Evolutionary conservation across 1,140 invertebrate genomes (phyloP), one percentile per base, ranked within the genome.

Genomic region (Scaptomyza hsui): DNA sequence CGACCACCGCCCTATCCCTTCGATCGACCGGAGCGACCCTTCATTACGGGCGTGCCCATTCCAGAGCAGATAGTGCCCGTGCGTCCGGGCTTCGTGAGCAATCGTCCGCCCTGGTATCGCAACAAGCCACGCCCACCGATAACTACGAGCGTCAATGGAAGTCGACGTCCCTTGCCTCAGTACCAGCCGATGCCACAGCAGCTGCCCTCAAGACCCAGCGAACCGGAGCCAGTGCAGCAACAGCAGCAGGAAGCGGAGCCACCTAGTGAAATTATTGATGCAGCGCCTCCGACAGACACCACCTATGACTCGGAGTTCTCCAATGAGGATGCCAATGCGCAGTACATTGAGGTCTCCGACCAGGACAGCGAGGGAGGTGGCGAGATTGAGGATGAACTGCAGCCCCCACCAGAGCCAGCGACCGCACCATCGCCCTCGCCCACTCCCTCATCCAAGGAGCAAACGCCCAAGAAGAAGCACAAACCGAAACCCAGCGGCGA

Each of bases 51-150:
- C 10, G 93, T 96, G 26, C 95, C 95, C 52, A 91, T 96, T 47
- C 95, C 95, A 1, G 95, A 96, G 72, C 94, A 95, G 89, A 93
- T 96, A 42, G 94, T 95, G 15, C 95, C 95, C 4, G 78, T 86
- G 5, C 75, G 93, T 45, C 91, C 79, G 1, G 93, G 93, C 2
- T 92, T 94, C 37, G 78, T 91, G 0, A 93, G 92, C 91, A 89
- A 91, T 73, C 92, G 94, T 67, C 94, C 94, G 13, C 94, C 94
- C 0, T 94, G 94, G 94, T 94, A 94, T 56, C 89, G 94, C 18
- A 90, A 93, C 7, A 91, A 93, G 47, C 93, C 93, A 4, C 91
- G 93, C 21, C 92, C 92, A 21, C 91, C 91, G 0, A 90, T 90
- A 4, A 81, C 76, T 1, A 89, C 89, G 0, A 78, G 78, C 26